Evolutionary conservation across 2,888 invertebrate species (phyloP).

Genomic region (Cataglyphis altisquamis): DNA sequence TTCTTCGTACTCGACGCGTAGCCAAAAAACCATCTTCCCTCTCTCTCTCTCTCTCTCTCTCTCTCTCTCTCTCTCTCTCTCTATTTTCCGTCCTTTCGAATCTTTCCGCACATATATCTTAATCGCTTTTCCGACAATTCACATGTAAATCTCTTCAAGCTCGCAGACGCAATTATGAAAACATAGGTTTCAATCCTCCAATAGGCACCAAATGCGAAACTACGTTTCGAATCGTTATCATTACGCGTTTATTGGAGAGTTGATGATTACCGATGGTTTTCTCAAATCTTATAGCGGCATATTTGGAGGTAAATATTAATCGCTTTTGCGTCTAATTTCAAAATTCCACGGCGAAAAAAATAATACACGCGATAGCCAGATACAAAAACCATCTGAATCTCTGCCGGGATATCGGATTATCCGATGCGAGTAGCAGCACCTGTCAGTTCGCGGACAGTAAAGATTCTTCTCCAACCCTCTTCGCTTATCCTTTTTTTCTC

Average conservation of each 20-base stretch:
- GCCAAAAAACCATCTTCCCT: not conserved
- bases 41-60: constrained; percentile 11
- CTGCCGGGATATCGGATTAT: constrained; percentile 13
- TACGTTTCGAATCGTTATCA: not conserved
- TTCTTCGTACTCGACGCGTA: constrained; percentile 68
- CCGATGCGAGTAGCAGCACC: constrained; percentile 36
- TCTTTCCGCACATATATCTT: constrained; percentile 2
- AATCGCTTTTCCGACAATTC: constrained; percentile 55
- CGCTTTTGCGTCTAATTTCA: not conserved
- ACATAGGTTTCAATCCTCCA: constrained; percentile 32
- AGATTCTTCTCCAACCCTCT: not conserved
- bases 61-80: constrained; percentile 14
- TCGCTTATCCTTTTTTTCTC: not conserved
- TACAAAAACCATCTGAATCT: constrained; percentile 28
- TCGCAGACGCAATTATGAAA: constrained; percentile 68
- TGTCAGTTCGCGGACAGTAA: constrained; percentile 31
- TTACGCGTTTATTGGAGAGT: not conserved
- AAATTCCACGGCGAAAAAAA: constrained; percentile 22
- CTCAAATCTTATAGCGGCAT: constrained; percentile 2
- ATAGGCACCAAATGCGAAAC: not conserved
- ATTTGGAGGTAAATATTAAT: not conserved
- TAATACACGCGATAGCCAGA: constrained; percentile 11
- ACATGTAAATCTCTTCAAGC: constrained; percentile 57
- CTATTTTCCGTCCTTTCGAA: constrained; percentile 17
- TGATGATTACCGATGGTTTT: constrained; percentile 1